A percentile compares a stretch with the other conserved stretches of the same genome.
Evolutionary conservation across 1,140 invertebrate species (phyloP).

Genomic region (Lasioglossum baleicum): DNA sequence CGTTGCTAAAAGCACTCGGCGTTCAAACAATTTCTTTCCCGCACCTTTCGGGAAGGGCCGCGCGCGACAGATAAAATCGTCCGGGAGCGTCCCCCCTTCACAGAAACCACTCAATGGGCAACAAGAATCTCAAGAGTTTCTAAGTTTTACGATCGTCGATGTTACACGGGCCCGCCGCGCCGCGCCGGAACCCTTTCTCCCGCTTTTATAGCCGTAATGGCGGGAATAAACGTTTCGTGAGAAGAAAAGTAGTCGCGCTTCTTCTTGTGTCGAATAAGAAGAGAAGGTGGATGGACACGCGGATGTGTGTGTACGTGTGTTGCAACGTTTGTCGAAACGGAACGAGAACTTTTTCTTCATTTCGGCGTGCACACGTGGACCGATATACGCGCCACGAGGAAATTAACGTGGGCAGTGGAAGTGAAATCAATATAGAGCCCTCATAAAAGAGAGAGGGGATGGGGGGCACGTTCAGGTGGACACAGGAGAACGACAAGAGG

Average conservation of each 20-base stretch:
- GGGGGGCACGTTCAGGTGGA: too few species aligned
- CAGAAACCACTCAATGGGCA: background rate
- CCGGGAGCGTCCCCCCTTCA: background rate
- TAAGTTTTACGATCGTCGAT: background rate
- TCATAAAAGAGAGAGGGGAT: background rate
- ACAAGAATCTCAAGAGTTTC: background rate
- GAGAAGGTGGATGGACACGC: too few species aligned
- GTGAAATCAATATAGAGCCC: slow-evolving; percentile 4
- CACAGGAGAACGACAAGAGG: too few species aligned
- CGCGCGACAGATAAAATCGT: slow-evolving; percentile 3
- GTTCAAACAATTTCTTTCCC: background rate
- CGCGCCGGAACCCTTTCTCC: slow-evolving; percentile 1
- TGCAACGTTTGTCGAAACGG: background rate
- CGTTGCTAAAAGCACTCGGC: background rate
- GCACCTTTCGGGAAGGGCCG: background rate
- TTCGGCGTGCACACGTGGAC: background rate
- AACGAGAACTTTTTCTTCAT: background rate
- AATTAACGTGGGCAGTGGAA: slow-evolving; percentile 1
- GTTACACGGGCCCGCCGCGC: background rate
- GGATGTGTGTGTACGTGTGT: background rate
- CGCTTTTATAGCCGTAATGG: background rate
- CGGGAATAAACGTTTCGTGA: background rate
- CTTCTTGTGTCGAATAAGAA: too few species aligned
- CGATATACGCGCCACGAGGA: background rate
- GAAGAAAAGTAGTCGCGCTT: too few species aligned